Evolutionary conservation across 2,888 invertebrate genomes (phyloP), one percentile per base, ranked within the genome.

Genomic region (Drosophila leonis): DNA sequence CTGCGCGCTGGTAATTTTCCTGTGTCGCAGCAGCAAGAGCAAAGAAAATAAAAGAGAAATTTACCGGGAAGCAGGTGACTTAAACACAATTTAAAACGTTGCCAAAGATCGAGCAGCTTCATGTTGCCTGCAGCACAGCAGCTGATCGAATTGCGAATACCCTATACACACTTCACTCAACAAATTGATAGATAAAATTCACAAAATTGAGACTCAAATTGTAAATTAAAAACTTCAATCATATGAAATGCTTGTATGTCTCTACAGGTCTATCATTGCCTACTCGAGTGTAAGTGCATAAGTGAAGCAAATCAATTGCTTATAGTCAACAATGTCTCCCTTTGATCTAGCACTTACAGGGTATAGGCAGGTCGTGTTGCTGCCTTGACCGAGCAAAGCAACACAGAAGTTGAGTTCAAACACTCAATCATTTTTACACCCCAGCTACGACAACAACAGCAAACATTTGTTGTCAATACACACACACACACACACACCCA

Each of bases 351-450:
- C 37, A 18, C 10, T 12, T 55, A 65, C 42, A 75, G 61, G 55
- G 65, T 57, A 70, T 62, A 4, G 5, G 0, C 29, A 39, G 49
- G 48, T 27, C 31, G 35, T 4, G 64, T 20, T n/a, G 57, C 31
- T 35, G 57, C 49, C 10, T 33, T 10, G 27, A 0, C 15, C 18
- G 49, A 49, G 57, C 66, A 31, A 37, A 46, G 51, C 67, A 64
- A 55, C 75, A 78, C 68, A 75, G 83, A 86, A 81, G 72, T 83
- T 81, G 65, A 78, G 87, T 83, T 82, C 86, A 83, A 81, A 78
- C 86, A 86, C 86, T 86, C 86, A 82, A 86, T 83, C 82, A 82
- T 86, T 86, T 82, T 82, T 77, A 78, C 86, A 82, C 81, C 83
- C 75, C 65, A 70, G 70, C 64, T 62, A 62, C 74, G 56, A 48